Evolutionary conservation across 2,888 invertebrate species (phyloP), one percentile per base, ranked within the genome.

Genomic region (Silvanus unidentatus): DNA sequence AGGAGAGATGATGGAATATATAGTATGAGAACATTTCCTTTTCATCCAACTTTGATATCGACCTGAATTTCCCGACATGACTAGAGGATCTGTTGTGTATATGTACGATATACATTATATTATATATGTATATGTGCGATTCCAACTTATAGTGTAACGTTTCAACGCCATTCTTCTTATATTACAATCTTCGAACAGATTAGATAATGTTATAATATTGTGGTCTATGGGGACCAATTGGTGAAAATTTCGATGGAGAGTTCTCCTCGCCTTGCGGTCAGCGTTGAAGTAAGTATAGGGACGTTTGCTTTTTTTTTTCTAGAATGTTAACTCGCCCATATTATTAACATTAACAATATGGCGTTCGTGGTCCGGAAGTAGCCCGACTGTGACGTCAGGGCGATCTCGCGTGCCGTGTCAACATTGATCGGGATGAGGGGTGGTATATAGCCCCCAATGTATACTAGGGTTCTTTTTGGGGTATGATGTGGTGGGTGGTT

Each of bases 401-500:
- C 57, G 52, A 63, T 63, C 64, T 66, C 63, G 69, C 65, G 65
- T 68, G 65, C 62, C 66, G 66, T 68, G 68, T 69, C 67, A 68
- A 69, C 69, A 69, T 69, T 69, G 69, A 69, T 62, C 62, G 60
- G 58, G 55, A 49, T 50, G 55, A 47, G 55, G 60, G 60, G 55
- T 56, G 58, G 59, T 46, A 52, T 57, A 50, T 58, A 52, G 55
- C 57, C 52, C 47, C 59, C 60, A 48, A 28, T 16, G 14, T 13
- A 16, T 55, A 52, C 57, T 48, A 53, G 52, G 49, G 34, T 34
- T 34, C 22, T 22, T 22, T 22, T 22, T 22, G 42, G 38, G 27
- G 36, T 11, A 16, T 14, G 28, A 27, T 37, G 41, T 28, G n/a
- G n/a, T n/a, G 43, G 42, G 45, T 45, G 44, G 34, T 40, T 42